Conservation (phyloP, 2,888 invertebrate species). For the Thyatira batis region DNA sequence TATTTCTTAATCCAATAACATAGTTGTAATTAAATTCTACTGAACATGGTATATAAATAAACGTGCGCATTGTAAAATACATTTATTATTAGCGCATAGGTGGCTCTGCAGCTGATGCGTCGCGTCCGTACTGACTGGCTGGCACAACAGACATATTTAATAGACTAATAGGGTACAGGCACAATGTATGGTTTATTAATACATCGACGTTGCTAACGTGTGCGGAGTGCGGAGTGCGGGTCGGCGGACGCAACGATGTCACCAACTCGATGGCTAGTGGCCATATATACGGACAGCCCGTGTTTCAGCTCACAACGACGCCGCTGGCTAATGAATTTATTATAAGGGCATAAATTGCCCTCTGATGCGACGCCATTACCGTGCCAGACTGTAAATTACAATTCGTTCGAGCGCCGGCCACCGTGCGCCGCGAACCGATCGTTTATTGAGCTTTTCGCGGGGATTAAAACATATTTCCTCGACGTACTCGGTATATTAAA, state of each 20-base stretch:
- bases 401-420: slow-evolving; percentile 61
- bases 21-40: not conserved
- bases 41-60: not conserved
- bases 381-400: slow-evolving; percentile 74
- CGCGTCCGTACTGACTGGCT: too few relatives aligned
- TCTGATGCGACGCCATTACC: slow-evolving; percentile 78
- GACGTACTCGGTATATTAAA: slow-evolving; percentile 31
- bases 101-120: not conserved
- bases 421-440: slow-evolving; percentile 55
- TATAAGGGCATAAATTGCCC: slow-evolving; percentile 79
- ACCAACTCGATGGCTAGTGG: slow-evolving; percentile 24
- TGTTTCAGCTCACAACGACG: slow-evolving; percentile 38
- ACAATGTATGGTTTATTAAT: slow-evolving; percentile 31
- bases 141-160: not conserved
- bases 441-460: slow-evolving; percentile 69
- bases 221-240: slow-evolving; percentile 19
- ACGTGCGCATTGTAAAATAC: not conserved
- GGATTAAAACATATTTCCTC: slow-evolving; percentile 40
- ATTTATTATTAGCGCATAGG: too few relatives aligned
- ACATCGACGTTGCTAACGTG: slow-evolving; percentile 20
- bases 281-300: slow-evolving; percentile 31
- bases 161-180: slow-evolving; percentile 7
- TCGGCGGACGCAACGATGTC: slow-evolving; percentile 37
- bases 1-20: not conserved
- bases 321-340: slow-evolving; percentile 77